Percentiles rank a stretch among this genome's conserved stretches.
These are phyloP conservation scores for Liodrosophila aerea DNA, from an alignment of 2,888 invertebrate species.

Conservation along the genomic window DNA sequence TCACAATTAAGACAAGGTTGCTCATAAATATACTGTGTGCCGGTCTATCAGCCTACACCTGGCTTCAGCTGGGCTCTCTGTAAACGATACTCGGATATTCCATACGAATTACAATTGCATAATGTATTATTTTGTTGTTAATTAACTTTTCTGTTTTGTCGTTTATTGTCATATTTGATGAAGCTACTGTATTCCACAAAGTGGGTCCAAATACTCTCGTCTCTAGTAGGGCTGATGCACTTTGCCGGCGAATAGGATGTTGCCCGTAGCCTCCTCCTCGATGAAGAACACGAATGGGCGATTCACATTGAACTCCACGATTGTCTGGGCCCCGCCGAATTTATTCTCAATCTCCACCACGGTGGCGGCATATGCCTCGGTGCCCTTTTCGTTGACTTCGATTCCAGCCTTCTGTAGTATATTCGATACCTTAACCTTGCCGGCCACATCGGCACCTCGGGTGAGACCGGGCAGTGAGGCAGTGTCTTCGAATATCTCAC, in stretches of 20 bases:
- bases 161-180: too few species aligned
- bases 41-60: too few species aligned
- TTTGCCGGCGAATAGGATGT: constrained; percentile 89
- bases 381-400: constrained; percentile 90
- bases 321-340: constrained; percentile 85
- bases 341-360: constrained; percentile 87
- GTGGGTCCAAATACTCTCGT: background rate
- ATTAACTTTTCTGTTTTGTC: too few species aligned
- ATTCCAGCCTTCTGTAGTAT: constrained; percentile 90
- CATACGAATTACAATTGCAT: too few species aligned
- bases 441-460: constrained; percentile 85
- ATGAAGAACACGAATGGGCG: constrained; percentile 92
- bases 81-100: too few species aligned
- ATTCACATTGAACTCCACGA: constrained; percentile 86
- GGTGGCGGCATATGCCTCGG: constrained; percentile 87
- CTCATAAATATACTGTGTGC: too few species aligned
- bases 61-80: too few species aligned
- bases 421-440: constrained; percentile 86
- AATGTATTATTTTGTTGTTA: too few species aligned
- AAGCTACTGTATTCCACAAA: too few species aligned
- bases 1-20: too few species aligned
- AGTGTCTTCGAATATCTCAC: constrained; percentile 87
- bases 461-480: constrained; percentile 89
- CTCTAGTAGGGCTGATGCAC: constrained; percentile 85
- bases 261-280: constrained; percentile 89